phyloP scores from a whole-genome alignment of 2,113 vertebrate genomes.

The Eretmochelys imbricata region DNA sequence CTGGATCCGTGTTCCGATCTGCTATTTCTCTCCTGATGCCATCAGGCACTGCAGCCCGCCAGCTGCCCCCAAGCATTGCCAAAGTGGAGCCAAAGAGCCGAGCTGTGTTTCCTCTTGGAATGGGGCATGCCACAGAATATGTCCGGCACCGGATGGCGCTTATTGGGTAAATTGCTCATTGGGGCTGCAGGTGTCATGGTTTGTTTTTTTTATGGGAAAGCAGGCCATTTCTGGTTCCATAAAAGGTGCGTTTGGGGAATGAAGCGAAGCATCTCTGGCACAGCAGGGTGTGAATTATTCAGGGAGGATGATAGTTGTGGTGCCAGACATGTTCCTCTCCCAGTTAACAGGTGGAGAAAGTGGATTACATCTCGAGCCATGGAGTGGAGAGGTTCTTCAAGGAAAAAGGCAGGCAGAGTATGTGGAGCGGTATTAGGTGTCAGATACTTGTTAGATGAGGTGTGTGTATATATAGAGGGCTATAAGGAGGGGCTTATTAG shows the following conservation, averaged over 20 bases:
- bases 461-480: rapidly evolving
- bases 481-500: background rate
- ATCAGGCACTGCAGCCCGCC: conserved; percentile 86
- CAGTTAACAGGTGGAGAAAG: background rate
- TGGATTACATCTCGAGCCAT: background rate
- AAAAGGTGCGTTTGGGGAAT: background rate
- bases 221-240: background rate
- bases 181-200: background rate
- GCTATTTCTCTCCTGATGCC: conserved; percentile 87
- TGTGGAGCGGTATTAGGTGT: background rate
- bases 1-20: conserved; percentile 85
- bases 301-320: background rate
- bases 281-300: background rate
- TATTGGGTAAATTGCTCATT: conserved; percentile 84
- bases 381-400: background rate
- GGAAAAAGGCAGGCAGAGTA: background rate
- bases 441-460: background rate
- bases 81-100: conserved; percentile 86
- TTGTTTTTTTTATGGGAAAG: background rate
- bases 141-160: conserved; percentile 91
- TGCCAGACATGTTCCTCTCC: background rate
- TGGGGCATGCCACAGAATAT: conserved; percentile 94
- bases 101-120: conserved; percentile 90
- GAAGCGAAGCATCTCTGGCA: background rate
- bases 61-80: conserved; percentile 94